Evolutionary conservation across 1,140 invertebrate species (phyloP).

Genomic region (Lepidurus arcticus): DNA sequence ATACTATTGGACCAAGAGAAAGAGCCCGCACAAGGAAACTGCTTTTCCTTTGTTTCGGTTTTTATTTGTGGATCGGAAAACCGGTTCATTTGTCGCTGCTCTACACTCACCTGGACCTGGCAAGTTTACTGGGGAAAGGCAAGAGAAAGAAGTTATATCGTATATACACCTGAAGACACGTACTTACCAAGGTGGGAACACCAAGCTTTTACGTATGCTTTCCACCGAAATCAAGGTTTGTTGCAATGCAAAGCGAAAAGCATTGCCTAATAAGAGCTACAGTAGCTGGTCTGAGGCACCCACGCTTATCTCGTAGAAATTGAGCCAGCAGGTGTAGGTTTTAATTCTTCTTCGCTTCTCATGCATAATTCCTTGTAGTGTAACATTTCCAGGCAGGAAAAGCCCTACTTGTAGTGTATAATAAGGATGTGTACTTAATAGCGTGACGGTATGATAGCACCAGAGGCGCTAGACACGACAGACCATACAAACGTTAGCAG

Average conservation of each 20-base stretch:
- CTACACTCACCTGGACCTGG: not conserved
- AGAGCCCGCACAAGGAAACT: not conserved
- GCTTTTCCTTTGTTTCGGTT: not conserved
- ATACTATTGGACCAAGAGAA: not conserved
- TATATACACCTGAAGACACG: too few relatives aligned
- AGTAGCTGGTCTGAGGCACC: not conserved
- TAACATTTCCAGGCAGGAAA: not conserved
- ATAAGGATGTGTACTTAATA: not conserved
- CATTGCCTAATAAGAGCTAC: not conserved
- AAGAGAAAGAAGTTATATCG: not conserved
- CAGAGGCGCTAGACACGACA: not conserved
- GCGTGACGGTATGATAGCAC: not conserved
- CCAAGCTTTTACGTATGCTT: not conserved
- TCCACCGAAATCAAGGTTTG: not conserved
- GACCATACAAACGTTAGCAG: not conserved
- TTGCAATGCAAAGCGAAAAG: not conserved
- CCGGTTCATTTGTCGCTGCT: constrained; percentile 8
- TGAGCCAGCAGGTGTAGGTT: not conserved
- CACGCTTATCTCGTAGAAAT: not conserved
- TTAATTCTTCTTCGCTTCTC: constrained; percentile 5
- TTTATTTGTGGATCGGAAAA: constrained; percentile 9
- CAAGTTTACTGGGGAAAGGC: not conserved
- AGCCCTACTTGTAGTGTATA: not conserved
- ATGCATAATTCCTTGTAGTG: not conserved
- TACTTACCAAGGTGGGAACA: not conserved